Percentiles rank a stretch among this genome's conserved stretches.
These are phyloP conservation scores for Tachysurus vachellii DNA, from an alignment of 2,113 vertebrate genomes.

Conservation along the genomic window DNA sequence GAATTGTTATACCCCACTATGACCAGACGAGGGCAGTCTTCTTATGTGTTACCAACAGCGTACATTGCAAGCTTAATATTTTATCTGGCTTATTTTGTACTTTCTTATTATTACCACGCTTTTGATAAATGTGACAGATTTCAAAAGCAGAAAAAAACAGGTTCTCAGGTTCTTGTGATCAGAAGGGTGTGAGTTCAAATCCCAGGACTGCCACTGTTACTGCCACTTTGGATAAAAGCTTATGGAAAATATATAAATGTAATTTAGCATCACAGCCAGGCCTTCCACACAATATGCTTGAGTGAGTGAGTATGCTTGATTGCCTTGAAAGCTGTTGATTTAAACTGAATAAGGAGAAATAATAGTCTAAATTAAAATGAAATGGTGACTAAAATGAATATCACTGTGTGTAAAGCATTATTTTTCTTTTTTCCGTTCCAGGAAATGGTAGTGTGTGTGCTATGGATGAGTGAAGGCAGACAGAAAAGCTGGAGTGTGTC, in stretches of 20 bases:
- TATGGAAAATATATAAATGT: neutral
- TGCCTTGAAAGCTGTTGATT: neutral
- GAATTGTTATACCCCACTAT: neutral
- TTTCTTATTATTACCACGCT: neutral
- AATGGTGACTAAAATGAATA: slow-evolving; percentile 24
- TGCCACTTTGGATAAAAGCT: neutral
- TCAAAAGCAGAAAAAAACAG: neutral
- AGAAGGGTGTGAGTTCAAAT: neutral
- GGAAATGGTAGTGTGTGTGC: slow-evolving; percentile 24
- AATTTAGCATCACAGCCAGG: neutral
- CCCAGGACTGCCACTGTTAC: neutral
- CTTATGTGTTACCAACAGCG: neutral
- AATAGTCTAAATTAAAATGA: neutral
- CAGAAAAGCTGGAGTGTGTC: slow-evolving; percentile 13
- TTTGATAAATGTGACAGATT: neutral
- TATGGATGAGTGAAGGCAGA: slow-evolving; percentile 26
- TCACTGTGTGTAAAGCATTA: neutral
- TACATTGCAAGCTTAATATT: neutral
- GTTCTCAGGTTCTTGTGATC: neutral
- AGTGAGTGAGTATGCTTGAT: neutral
- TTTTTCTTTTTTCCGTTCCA: slow-evolving; percentile 5
- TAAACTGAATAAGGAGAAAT: neutral
- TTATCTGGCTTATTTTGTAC: neutral
- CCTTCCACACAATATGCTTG: neutral
- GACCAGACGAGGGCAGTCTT: slow-evolving; percentile 34